Evolutionary conservation across 1,140 invertebrate genomes (phyloP).

Genomic region (Calliopsis andreniformis): DNA sequence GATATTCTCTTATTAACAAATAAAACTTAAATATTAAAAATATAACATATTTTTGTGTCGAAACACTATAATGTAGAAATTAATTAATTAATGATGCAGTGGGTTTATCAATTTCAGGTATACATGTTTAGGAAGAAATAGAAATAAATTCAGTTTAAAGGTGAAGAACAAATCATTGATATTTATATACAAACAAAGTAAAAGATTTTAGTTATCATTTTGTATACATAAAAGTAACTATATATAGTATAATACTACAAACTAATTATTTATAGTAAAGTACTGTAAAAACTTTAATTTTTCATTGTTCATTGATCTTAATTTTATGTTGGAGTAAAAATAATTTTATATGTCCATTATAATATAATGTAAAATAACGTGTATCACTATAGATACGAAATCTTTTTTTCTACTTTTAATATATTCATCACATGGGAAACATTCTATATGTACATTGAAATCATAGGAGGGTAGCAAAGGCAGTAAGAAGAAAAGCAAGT

Average conservation of each 20-base stretch:
- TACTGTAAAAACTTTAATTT: neutral
- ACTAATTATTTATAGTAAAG: neutral
- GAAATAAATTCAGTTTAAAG: conserved; percentile 64
- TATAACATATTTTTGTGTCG: neutral
- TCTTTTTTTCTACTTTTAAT: neutral
- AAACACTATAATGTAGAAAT: too few relatives aligned
- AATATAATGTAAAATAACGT: conserved; percentile 36
- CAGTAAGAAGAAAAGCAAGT: conserved; percentile 82
- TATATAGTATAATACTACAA: neutral
- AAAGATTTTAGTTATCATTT: neutral
- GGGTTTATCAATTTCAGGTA: conserved; percentile 70
- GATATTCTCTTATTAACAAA: too few relatives aligned
- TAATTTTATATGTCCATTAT: conserved; percentile 45
- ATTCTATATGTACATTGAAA: conserved; percentile 65
- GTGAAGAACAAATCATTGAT: conserved; percentile 63
- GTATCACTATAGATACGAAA: neutral
- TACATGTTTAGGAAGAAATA: conserved; percentile 66
- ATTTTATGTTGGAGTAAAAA: conserved; percentile 1
- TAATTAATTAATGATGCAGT: conserved; percentile 29
- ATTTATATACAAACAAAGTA: conserved; percentile 3
- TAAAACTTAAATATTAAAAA: too few relatives aligned
- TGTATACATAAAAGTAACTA: neutral
- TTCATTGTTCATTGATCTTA: neutral
- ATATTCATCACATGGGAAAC: conserved; percentile 30
- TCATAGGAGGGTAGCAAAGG: conserved; percentile 76